phyloP scores from a whole-genome alignment of 2,888 invertebrate species.

The Tuberolachnus salignus region DNA sequence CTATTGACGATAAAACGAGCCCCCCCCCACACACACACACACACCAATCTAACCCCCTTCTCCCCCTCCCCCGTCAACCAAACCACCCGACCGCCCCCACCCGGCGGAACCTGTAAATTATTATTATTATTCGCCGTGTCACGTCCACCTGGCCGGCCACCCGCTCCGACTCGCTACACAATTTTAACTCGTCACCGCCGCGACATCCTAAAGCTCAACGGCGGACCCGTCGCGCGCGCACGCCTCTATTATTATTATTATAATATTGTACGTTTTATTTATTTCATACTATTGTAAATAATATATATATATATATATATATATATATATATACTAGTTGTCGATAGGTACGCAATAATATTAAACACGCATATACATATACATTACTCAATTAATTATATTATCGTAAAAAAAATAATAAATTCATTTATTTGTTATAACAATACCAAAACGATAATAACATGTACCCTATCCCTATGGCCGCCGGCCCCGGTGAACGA shows the following conservation, averaged over 20 bases:
- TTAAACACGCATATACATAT: neutral
- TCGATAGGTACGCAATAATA: neutral
- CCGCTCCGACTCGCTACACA: neutral
- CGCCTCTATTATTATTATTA: conserved; percentile 1
- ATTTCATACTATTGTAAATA: neutral
- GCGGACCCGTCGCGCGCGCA: conserved; percentile 11
- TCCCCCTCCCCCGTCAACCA: neutral
- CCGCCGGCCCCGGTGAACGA: no score
- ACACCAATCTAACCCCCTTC: neutral
- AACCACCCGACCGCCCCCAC: neutral
- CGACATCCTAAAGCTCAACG: conserved; percentile 2
- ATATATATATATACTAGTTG: conserved; percentile 12
- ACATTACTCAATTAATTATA: no score
- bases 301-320: conserved; percentile 29
- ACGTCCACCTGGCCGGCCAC: neutral
- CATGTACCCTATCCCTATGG: neutral
- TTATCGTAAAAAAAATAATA: conserved; percentile 1
- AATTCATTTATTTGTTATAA: neutral
- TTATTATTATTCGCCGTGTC: no score
- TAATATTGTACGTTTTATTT: no score
- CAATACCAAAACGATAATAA: conserved; percentile 28
- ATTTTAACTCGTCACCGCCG: neutral
- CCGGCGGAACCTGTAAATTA: no score
- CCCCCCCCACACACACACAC: neutral
- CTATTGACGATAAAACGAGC: conserved; percentile 15